A percentile compares a stretch with the other conserved stretches of the same genome.
phyloP scores from a whole-genome alignment of 2,888 invertebrate species.

The Furcula furcula region DNA sequence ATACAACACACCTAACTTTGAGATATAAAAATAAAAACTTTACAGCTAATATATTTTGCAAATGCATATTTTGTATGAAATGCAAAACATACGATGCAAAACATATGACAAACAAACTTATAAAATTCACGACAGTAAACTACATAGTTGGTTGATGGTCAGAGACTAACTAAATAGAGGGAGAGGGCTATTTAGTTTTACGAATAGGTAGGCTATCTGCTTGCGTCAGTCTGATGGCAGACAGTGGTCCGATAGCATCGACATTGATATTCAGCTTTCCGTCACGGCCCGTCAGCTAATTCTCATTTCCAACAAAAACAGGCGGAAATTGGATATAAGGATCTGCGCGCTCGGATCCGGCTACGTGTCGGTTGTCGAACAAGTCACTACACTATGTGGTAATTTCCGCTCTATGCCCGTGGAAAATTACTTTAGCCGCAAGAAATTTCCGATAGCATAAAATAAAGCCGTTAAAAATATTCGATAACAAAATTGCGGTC shows the following conservation, averaged over 20 bases:
- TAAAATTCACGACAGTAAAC: no score
- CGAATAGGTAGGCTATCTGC: neutral
- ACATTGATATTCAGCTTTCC: conserved; percentile 71
- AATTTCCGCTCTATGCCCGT: conserved; percentile 77
- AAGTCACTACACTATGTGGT: conserved; percentile 81
- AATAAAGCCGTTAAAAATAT: conserved; percentile 66
- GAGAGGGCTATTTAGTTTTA: no score
- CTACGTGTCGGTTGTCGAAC: conserved; percentile 81
- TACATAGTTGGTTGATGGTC: no score
- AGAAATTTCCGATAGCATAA: conserved; percentile 75
- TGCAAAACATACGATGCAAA: no score
- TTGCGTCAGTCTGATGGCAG: conserved; percentile 6
- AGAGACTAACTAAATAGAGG: no score
- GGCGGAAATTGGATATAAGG: conserved; percentile 81
- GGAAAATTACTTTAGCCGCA: conserved; percentile 81
- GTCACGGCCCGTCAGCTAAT: conserved; percentile 77
- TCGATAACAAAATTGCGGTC: conserved; percentile 38
- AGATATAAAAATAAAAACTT: no score
- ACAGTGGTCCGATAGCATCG: conserved; percentile 45
- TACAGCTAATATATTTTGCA: no score
- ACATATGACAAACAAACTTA: no score
- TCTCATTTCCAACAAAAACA: conserved; percentile 79
- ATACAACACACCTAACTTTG: no score
- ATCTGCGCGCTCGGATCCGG: conserved; percentile 76
- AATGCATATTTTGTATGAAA: no score